phyloP scores from a whole-genome alignment of 2,888 invertebrate species.

The Napeogenes sylphis region DNA sequence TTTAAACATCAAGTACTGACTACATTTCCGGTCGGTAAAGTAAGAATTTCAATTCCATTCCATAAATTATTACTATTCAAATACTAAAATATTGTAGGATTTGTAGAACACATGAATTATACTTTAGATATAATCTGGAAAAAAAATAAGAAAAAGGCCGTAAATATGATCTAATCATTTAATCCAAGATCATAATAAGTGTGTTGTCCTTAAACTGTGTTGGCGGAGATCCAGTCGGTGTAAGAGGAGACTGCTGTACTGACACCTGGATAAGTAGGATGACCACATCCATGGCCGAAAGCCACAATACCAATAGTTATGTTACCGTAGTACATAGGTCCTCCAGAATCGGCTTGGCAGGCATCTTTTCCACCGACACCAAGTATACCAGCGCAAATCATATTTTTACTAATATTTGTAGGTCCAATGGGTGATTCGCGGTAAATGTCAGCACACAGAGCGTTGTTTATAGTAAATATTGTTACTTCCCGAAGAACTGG shows the following conservation, averaged over 20 bases:
- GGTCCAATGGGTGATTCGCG: constrained; percentile 29
- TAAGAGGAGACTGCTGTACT: constrained; percentile 50
- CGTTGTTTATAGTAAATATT: constrained; percentile 49
- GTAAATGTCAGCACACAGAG: constrained; percentile 51
- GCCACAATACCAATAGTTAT: constrained; percentile 59
- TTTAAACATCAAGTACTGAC: too few species aligned
- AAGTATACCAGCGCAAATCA: constrained; percentile 58
- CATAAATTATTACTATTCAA: too few species aligned
- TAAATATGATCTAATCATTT: too few species aligned
- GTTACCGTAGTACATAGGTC: constrained; percentile 37
- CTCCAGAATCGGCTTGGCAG: constrained; percentile 51
- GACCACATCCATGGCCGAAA: constrained; percentile 60
- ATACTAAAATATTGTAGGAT: too few species aligned
- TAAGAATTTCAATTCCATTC: too few species aligned
- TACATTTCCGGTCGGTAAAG: too few species aligned
- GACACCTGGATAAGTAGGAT: constrained; percentile 57
- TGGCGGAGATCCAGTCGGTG: constrained; percentile 23
- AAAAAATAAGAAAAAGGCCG: too few species aligned
- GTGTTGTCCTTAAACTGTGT: constrained; percentile 15
- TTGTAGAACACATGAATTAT: too few species aligned
- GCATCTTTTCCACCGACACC: constrained; percentile 48
- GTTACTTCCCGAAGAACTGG: constrained; percentile 41
- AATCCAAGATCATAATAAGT: too few species aligned
- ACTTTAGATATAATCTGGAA: too few species aligned
- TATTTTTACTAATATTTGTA: constrained; percentile 46